A percentile compares a stretch with the other conserved stretches of the same genome.
Conservation (phyloP, 2,888 invertebrate genomes). For the Ceraclea dissimilis region DNA sequence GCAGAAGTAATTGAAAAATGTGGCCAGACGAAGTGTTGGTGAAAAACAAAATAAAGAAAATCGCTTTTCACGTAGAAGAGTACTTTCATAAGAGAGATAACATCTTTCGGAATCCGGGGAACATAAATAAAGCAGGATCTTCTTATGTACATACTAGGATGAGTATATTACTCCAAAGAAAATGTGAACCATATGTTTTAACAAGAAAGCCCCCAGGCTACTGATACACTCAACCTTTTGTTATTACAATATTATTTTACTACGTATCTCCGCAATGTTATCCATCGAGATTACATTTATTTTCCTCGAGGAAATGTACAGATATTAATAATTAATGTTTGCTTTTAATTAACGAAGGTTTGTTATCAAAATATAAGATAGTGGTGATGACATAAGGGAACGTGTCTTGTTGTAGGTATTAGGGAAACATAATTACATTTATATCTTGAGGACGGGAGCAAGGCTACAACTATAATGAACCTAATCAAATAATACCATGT, state of each 20-base stretch:
- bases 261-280: too few relatives aligned
- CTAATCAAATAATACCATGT: too few relatives aligned
- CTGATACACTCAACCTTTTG: too few relatives aligned
- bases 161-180: too few relatives aligned
- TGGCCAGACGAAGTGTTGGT: neutral
- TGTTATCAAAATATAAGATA: neutral
- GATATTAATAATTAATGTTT: neutral
- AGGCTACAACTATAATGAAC: too few relatives aligned
- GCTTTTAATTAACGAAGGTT: neutral
- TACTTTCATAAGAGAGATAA: constrained; percentile 7
- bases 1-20: constrained; percentile 1
- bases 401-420: too few relatives aligned
- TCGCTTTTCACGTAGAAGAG: constrained; percentile 7
- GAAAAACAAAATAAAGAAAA: constrained; percentile 8
- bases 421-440: too few relatives aligned
- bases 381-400: neutral
- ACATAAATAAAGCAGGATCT: constrained; percentile 16
- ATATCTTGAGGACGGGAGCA: too few relatives aligned
- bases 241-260: too few relatives aligned
- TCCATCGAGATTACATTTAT: neutral
- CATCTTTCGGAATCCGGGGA: constrained; percentile 12
- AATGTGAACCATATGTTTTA: too few relatives aligned
- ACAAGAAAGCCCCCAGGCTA: too few relatives aligned
- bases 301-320: neutral
- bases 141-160: too few relatives aligned